A percentile compares a stretch with the other conserved stretches of the same genome.
Conservation (phyloP, 2,113 vertebrate species). For the Muscicapa adusta region DNA sequence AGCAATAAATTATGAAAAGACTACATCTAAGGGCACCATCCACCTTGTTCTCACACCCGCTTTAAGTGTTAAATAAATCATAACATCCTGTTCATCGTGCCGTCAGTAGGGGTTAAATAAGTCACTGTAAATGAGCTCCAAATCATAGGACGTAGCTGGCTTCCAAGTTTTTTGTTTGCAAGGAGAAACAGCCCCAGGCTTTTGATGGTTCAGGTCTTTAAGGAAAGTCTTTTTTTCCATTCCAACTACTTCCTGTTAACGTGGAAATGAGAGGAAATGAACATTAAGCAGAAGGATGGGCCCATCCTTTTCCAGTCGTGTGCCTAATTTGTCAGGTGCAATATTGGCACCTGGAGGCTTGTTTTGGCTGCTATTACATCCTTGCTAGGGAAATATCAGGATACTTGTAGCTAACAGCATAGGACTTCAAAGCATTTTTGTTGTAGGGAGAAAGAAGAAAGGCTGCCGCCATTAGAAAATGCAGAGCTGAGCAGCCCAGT, state of each 20-base stretch:
- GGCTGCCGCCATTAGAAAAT: conserved; percentile 64
- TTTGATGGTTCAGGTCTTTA: conserved; percentile 71
- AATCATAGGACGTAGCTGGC: conserved; percentile 62
- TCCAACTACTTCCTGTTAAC: conserved; percentile 87
- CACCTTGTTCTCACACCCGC: conserved; percentile 83
- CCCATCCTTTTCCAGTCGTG: conserved; percentile 92
- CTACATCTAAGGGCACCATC: conserved; percentile 80
- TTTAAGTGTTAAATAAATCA: conserved; percentile 84
- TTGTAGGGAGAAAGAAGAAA: conserved; percentile 46
- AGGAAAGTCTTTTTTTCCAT: conserved; percentile 77
- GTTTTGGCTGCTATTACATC: conserved; percentile 78
- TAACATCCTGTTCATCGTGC: conserved; percentile 85
- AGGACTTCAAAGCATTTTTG: conserved; percentile 78
- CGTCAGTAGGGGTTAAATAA: conserved; percentile 68
- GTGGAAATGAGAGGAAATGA: conserved; percentile 87
- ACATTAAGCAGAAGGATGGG: conserved; percentile 79
- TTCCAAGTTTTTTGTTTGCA: conserved; percentile 73
- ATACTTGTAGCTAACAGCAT: conserved; percentile 69
- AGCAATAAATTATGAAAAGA: conserved; percentile 79
- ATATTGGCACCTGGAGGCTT: conserved; percentile 82
- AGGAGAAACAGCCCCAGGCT: conserved; percentile 62
- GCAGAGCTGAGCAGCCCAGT: conserved; percentile 17
- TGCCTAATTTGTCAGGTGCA: conserved; percentile 90
- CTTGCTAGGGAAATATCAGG: conserved; percentile 79
- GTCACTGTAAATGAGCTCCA: conserved; percentile 65